phyloP scores from a whole-genome alignment of 2,113 vertebrate genomes.

The Arothron firmamentum region DNA sequence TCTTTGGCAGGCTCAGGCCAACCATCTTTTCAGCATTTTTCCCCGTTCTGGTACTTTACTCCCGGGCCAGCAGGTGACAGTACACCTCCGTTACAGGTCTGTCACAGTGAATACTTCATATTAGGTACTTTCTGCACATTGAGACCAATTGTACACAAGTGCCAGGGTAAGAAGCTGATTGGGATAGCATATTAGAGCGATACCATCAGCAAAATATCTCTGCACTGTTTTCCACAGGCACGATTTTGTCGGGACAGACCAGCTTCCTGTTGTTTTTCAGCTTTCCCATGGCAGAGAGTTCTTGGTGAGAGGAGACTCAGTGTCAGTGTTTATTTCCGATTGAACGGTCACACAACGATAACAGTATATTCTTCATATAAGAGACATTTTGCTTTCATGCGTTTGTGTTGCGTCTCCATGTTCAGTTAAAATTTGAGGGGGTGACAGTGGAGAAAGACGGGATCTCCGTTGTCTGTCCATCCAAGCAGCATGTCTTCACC shows the following conservation, averaged over 20 bases:
- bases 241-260: constrained; percentile 77
- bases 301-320: constrained; percentile 76
- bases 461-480: constrained; percentile 79
- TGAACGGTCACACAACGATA: too few relatives aligned
- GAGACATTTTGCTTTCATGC: neutral
- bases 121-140: neutral
- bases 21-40: constrained; percentile 78
- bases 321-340: neutral
- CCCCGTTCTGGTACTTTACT: constrained; percentile 81
- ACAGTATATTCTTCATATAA: too few relatives aligned
- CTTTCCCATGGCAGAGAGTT: constrained; percentile 88
- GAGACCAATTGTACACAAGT: constrained; percentile 1
- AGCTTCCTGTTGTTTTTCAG: constrained; percentile 85
- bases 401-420: constrained; percentile 8
- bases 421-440: constrained; percentile 84
- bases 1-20: constrained; percentile 71
- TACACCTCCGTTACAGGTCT: constrained; percentile 86
- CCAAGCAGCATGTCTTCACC: constrained; percentile 77
- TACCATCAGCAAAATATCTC: too few relatives aligned
- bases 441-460: constrained; percentile 75
- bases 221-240: constrained; percentile 73
- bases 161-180: neutral
- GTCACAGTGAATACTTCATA: neutral
- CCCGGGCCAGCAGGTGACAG: constrained; percentile 78
- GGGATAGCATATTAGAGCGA: too few relatives aligned